Conservation (phyloP, 64 coral and sea anemone genomes). For the Cladopsammia gracilis region DNA sequence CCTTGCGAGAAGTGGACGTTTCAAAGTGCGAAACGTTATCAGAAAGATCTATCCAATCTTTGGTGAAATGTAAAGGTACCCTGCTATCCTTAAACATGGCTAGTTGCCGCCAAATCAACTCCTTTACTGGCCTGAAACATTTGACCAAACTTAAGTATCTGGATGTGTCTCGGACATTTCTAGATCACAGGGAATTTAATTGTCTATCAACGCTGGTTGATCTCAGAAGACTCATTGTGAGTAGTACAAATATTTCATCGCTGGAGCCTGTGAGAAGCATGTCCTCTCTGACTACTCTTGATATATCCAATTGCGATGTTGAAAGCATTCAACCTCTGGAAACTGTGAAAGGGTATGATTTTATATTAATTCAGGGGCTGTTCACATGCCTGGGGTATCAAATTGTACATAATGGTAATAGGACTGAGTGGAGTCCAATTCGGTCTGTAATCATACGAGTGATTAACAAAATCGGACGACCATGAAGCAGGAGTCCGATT, state of each 20-base stretch:
- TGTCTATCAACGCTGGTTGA: conserved; percentile 26
- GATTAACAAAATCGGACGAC: no score
- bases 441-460: no score
- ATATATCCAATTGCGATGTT: conserved; percentile 73
- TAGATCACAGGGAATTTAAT: conserved; percentile 70
- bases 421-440: no score
- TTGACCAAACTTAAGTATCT: conserved; percentile 65
- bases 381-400: no score
- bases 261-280: conserved; percentile 77
- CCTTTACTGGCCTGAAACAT: conserved; percentile 50
- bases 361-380: neutral
- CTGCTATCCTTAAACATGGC: conserved; percentile 71
- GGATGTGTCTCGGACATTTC: conserved; percentile 61
- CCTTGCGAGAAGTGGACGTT: conserved; percentile 83
- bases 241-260: conserved; percentile 69
- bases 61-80: conserved; percentile 75
- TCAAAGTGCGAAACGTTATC: conserved; percentile 63
- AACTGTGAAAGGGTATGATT: conserved; percentile 67
- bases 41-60: conserved; percentile 61
- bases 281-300: conserved; percentile 58
- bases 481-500: no score
- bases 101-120: conserved; percentile 46
- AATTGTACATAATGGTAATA: no score
- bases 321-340: conserved; percentile 64
- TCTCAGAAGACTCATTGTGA: conserved; percentile 65